Evolutionary conservation across 1,140 invertebrate species (phyloP), one percentile per base, ranked within the genome.

Genomic region (Cyclina sinensis): DNA sequence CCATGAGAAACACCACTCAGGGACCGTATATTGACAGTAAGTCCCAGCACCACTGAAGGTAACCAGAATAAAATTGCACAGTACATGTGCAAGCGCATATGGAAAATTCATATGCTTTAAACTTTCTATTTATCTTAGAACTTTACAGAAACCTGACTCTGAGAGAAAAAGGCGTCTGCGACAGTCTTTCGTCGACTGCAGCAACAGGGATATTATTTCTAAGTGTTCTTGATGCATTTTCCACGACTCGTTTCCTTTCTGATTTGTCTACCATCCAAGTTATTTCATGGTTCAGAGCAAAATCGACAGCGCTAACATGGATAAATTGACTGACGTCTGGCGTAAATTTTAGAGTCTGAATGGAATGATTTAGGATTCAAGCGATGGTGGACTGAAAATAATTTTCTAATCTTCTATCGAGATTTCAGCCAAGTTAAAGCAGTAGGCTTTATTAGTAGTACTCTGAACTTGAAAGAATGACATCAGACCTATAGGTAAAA

Each of bases 201-300:
- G 32, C 32, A 27, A 11, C 32, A 39, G 32, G 7, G 35, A n/a
- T 16, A 70, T 54, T 18, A 37, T 78, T 78, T n/a, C n/a, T 78
- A 11, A 78, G 48, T 18, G n/a, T 62, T 81, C 79, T 39, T 81
- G 57, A 65, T 81, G 79, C 37, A 46, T 62, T 81, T 81, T 81
- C 27, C 79, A 81, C 79, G 79, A 62, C 12, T 81, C 79, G 54
- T 81, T 81, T 62, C 32, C 54, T 65, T 7, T 21, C 4, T 81
- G 79, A 81, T 81, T 65, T 81, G 79, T 81, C 79, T 81, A 39
- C 79, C 79, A 81, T 81, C 39, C 54, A 62, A 65, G 54, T 81
- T 81, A 81, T 81, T 81, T 81, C 79, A 81, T 46, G 54, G 54
- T 81, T 65, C 54, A 27, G 43, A 37, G 35, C 16, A 1, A n/a